Base-by-base conservation (phyloP, 1,140 invertebrate species). In the Lutraria rhynchaena region DNA sequence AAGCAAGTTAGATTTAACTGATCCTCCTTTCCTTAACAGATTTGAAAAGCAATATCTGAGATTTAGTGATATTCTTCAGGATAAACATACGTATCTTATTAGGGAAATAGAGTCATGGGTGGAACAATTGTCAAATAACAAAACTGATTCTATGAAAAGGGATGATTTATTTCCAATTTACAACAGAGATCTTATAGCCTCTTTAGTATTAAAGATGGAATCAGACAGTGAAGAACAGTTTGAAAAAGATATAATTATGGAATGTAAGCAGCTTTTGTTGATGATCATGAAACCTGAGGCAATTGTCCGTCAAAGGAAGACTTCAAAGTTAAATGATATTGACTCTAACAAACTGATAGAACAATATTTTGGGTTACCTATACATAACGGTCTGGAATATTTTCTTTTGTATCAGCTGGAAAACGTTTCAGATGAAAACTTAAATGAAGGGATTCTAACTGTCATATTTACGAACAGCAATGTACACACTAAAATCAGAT, bases 21-120 rank as follows among this genome's bases (percentile, higher is more conserved):
- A 88, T 81, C 86, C 85, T 35, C 89, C 89, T n/a, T 87, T 90
- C 57, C 57, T 90, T 17, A 90, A 90, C 57, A 73, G 89, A 11
- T 89, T 90, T 83, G 89, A 90, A 84, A 90, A 90, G 37, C 89
- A 90, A 49, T 53, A 76, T 51, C 70, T 87, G 31, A 60, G 58
- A 49, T 81, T 85, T 70, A 35, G 24, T 44, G 85, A 87, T 67
- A 73, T 85, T 22, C 17, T 87, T n/a, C 58, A 65, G 46, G 15
- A 27, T 0, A 24, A 57, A 0, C 61, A 85, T 22, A 57, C 49
- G 24, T 31, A 24, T 3, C 4, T 67, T 4, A 73, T 71, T 24
- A 5, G 17, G 19, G 27, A 29, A 31, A 17, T 74, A 11, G 19
- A 83, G 4, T 17, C 55, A 0, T 81, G 69, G 57, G 29, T 83